Conservation (phyloP, 2,797 vertebrate genomes). For the Leuciscus waleckii region DNA sequence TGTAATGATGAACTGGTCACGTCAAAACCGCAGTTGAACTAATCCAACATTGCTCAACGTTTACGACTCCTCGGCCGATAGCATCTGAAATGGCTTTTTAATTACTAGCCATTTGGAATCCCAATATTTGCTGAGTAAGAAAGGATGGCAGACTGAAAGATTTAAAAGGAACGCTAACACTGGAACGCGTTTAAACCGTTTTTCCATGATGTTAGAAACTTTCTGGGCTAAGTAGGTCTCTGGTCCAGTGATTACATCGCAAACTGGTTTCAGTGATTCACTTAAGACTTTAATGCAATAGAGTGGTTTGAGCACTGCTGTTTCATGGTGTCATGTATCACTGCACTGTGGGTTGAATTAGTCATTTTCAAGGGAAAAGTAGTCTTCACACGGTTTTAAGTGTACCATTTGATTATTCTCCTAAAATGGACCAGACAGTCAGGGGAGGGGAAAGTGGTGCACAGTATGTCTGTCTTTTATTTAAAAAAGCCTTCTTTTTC, state of each 20-base stretch:
- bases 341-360: slow-evolving; percentile 30
- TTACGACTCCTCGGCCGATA: neutral
- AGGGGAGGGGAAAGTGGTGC: neutral
- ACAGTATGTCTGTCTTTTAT: slow-evolving; percentile 5
- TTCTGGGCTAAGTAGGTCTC: neutral
- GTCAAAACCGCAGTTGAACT: neutral
- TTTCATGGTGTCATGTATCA: slow-evolving; percentile 17
- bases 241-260: slow-evolving; percentile 26
- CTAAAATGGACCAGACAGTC: neutral
- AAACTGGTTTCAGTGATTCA: slow-evolving; percentile 35
- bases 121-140: slow-evolving; percentile 10
- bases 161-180: slow-evolving; percentile 4
- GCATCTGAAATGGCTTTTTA: slow-evolving; percentile 7
- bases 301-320: neutral
- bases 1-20: neutral
- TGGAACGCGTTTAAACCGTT: neutral
- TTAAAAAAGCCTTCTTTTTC: neutral
- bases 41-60: neutral
- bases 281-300: slow-evolving; percentile 7
- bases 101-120: neutral
- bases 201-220: slow-evolving; percentile 11
- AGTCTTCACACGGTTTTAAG: neutral
- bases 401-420: slow-evolving; percentile 12
- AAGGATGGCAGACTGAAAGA: neutral
- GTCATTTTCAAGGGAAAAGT: slow-evolving; percentile 23